Percentiles rank a stretch among this genome's conserved stretches.
phyloP scores from a whole-genome alignment of 1,140 invertebrate genomes.

The Drosophila ohnishii region DNA sequence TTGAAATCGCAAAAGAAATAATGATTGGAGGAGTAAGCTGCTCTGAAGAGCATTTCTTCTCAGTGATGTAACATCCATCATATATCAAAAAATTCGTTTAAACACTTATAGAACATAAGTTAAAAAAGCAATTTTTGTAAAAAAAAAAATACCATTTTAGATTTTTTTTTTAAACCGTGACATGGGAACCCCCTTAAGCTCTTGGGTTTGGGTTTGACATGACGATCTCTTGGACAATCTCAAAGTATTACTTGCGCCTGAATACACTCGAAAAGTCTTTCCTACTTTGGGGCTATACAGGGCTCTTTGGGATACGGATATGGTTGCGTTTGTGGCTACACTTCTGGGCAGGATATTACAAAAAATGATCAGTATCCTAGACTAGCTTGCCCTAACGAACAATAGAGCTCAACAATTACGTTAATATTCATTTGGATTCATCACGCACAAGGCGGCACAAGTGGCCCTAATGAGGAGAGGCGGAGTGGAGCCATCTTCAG shows the following conservation, averaged over 20 bases:
- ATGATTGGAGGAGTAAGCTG: too few species aligned
- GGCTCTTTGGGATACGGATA: constrained; percentile 13
- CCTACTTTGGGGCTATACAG: background rate
- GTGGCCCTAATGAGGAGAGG: constrained; percentile 22
- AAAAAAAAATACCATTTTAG: too few species aligned
- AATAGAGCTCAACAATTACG: constrained; percentile 9
- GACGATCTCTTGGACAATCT: background rate
- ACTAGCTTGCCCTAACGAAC: constrained; percentile 2
- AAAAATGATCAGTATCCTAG: constrained; percentile 1
- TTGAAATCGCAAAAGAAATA: too few species aligned
- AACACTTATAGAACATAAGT: too few species aligned
- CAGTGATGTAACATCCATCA: too few species aligned
- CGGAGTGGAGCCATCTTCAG: constrained; percentile 14
- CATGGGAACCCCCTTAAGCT: background rate
- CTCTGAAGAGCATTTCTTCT: too few species aligned
- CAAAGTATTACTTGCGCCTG: constrained; percentile 2
- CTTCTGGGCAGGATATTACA: too few species aligned
- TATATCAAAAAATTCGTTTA: too few species aligned
- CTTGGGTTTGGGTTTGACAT: background rate
- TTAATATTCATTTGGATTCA: constrained; percentile 2
- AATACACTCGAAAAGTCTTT: constrained; percentile 6
- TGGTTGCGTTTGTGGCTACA: background rate
- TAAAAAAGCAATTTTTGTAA: too few species aligned
- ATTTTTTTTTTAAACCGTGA: too few species aligned
- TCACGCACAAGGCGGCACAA: background rate